Evolutionary conservation across 2,888 invertebrate species (phyloP).

Genomic region (Eulithis testata): DNA sequence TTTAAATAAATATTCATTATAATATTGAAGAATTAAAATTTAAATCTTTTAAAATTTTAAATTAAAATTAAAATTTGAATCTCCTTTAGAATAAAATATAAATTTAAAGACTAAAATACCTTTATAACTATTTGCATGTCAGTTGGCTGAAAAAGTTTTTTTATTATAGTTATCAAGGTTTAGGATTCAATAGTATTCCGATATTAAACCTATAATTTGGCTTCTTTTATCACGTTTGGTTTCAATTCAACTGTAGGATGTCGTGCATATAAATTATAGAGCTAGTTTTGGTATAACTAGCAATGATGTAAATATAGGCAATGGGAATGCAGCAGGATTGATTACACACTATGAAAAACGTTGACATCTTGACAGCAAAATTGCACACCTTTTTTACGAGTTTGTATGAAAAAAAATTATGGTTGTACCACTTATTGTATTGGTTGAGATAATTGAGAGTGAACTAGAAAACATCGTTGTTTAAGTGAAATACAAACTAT

Average conservation of each 20-base stretch:
- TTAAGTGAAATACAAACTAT: too few relatives aligned
- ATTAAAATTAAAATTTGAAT: too few relatives aligned
- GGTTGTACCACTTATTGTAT: too few relatives aligned
- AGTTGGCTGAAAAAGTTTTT: slow-evolving; percentile 38
- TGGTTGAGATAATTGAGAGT: too few relatives aligned
- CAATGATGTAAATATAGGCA: slow-evolving; percentile 39
- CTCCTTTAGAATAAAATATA: too few relatives aligned
- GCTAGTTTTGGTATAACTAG: slow-evolving; percentile 36
- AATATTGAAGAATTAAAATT: too few relatives aligned
- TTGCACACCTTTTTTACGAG: slow-evolving; percentile 40
- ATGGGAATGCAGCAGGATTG: slow-evolving; percentile 46
- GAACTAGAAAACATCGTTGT: too few relatives aligned
- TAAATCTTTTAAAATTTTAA: too few relatives aligned
- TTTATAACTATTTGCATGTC: too few relatives aligned
- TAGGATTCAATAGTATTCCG: slow-evolving; percentile 44
- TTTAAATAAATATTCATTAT: background rate
- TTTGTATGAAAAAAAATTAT: background rate
- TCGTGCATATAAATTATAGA: slow-evolving; percentile 51
- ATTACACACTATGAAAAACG: slow-evolving; percentile 48
- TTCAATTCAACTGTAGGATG: slow-evolving; percentile 40
- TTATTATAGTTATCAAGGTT: slow-evolving; percentile 43
- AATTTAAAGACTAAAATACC: too few relatives aligned
- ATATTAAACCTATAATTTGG: slow-evolving; percentile 42
- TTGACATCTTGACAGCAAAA: slow-evolving; percentile 54
- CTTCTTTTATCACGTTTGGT: slow-evolving; percentile 41